Evolutionary conservation across 2,113 vertebrate species (phyloP).

Genomic region (Phoxinus phoxinus): DNA sequence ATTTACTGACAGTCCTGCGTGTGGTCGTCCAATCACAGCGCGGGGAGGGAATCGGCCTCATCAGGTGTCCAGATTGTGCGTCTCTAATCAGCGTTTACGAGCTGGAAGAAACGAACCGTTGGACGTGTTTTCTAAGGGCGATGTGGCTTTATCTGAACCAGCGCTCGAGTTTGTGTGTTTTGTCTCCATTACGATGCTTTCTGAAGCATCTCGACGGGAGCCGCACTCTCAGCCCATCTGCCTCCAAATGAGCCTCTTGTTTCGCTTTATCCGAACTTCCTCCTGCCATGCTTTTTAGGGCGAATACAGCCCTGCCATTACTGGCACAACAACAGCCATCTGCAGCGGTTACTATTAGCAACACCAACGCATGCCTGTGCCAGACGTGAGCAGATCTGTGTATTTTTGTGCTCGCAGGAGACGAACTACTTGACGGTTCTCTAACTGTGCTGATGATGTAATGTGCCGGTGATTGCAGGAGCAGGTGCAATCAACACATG

Average conservation of each 20-base stretch:
- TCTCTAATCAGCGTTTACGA: constrained; percentile 3
- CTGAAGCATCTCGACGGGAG: constrained; percentile 10
- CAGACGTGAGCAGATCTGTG: constrained; percentile 35
- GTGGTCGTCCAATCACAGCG: not conserved
- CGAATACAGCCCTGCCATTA: constrained; percentile 15
- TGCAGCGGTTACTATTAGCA: constrained; percentile 61
- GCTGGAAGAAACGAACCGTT: not conserved
- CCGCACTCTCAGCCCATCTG: constrained; percentile 3
- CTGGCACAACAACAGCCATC: constrained; percentile 56
- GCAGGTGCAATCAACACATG: constrained; percentile 32
- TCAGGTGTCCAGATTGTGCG: not conserved
- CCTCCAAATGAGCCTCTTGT: constrained; percentile 18
- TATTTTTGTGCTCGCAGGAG: constrained; percentile 14
- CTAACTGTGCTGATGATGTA: not conserved
- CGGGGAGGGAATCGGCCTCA: not conserved
- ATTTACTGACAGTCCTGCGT: not conserved
- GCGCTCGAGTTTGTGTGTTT: not conserved
- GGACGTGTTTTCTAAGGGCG: not conserved
- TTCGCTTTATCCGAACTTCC: not conserved
- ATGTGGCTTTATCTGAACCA: not conserved
- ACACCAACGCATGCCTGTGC: constrained; percentile 41
- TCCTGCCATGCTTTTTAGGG: constrained; percentile 17
- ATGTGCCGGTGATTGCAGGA: constrained; percentile 6
- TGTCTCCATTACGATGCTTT: constrained; percentile 34
- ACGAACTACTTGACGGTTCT: not conserved